phyloP scores from a whole-genome alignment of 1,140 invertebrate genomes.

The Drosophila leontia region DNA sequence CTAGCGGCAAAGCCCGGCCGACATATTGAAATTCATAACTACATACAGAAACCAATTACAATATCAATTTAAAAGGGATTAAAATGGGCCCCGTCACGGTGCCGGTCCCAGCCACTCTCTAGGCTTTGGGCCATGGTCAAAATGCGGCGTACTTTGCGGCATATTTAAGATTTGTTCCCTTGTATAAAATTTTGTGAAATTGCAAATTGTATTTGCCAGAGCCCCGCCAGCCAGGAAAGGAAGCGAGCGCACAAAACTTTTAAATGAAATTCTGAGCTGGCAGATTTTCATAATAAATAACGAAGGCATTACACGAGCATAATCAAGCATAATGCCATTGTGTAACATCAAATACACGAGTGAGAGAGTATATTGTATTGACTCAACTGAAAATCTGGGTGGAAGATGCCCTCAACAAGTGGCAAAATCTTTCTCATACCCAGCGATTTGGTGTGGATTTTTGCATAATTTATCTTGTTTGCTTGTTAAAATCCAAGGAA shows the following conservation, averaged over 20 bases:
- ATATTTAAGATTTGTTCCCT: conserved; percentile 57
- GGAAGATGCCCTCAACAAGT: conserved; percentile 57
- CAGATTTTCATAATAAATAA: conserved; percentile 82
- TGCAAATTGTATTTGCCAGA: conserved; percentile 58
- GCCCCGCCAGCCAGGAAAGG: conserved; percentile 1
- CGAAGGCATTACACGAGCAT: conserved; percentile 54
- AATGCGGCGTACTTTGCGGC: conserved; percentile 13
- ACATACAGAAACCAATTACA: conserved; percentile 80
- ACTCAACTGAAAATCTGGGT: conserved; percentile 4
- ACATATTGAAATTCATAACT: conserved; percentile 81
- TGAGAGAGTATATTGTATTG: conserved; percentile 36
- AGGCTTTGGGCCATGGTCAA: conserved; percentile 21
- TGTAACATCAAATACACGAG: conserved; percentile 59
- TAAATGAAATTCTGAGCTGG: conserved; percentile 77
- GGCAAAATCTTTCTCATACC: conserved; percentile 9
- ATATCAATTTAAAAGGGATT: conserved; percentile 83
- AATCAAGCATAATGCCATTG: conserved; percentile 74
- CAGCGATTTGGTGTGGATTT: conserved; percentile 48
- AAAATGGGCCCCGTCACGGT: conserved; percentile 51
- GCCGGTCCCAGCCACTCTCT: conserved; percentile 11
- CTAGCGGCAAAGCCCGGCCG: conserved; percentile 23
- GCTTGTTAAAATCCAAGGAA: conserved; percentile 57
- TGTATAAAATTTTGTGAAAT: conserved; percentile 53
- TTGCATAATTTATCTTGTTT: conserved; percentile 79
- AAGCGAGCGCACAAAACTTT: conserved; percentile 52